Evolutionary conservation across 2,888 invertebrate species (phyloP), one percentile per base, ranked within the genome.

Genomic region (Drosophila paracracens): DNA sequence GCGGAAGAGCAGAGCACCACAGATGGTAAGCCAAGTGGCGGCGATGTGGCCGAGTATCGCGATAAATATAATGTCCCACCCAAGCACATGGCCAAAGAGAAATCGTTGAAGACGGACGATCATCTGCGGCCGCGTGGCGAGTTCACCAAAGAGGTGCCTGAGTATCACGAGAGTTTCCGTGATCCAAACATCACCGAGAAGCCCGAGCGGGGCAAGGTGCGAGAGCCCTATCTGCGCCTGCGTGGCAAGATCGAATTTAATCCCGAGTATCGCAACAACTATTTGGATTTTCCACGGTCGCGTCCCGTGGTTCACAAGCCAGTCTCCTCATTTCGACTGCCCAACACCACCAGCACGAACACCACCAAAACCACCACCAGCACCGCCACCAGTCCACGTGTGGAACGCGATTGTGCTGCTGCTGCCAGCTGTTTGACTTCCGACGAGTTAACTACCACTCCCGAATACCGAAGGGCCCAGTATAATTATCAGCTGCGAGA

Each of bases 201-300:
- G 79, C 93, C 93, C n/a, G 93, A 93, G 75, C 89, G 91, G 11
- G 92, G 92, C 11, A 93, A 93, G 79, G 91, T 92, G 29, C 89
- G 92, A 0, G 92, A 93, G 50, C 91, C 93, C 4, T 92, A 90
- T 31, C 78, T 93, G n/a, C 90, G 91, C 0, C 84, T 93, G 13
- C 91, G 91, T 56, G 93, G 93, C n/a, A 93, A 92, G 76, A 89
- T 92, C 64, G 93, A 93, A 81, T 93, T 93, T 76, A 92, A 92
- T 83, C 93, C 93, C 1, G 93, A 93, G 73, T 93, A 93, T 71
- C 87, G 92, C 36, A 93, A 92, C 57, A 92, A 91, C 29, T 93
- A 92, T 68, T 74, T 91, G 53, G 92, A 93, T 70, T 93, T 92
- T 78, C 93, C 93, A 48, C 91, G 93, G 29, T 90, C 92, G 4